Conservation (phyloP, 2,888 invertebrate genomes). For the Andrena bucephala region DNA sequence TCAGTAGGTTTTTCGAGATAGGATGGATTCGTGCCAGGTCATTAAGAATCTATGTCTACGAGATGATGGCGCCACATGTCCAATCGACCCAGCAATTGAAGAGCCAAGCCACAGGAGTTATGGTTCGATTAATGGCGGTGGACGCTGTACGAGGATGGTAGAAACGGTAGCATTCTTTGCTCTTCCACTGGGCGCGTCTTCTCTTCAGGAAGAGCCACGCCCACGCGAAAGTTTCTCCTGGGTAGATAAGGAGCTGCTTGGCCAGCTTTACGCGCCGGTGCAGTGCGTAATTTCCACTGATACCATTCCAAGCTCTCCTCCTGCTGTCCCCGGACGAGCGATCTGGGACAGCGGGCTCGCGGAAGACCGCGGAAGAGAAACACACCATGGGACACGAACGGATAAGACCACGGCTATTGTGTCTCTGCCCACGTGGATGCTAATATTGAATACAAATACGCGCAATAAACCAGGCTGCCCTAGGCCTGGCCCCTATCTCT, state of each 20-base stretch:
- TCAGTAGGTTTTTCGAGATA: neutral
- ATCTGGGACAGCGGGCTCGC: slow-evolving; percentile 51
- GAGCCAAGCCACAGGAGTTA: neutral
- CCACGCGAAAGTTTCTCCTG: slow-evolving; percentile 45
- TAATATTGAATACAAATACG: slow-evolving; percentile 79
- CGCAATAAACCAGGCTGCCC: slow-evolving; percentile 74
- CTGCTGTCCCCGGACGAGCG: slow-evolving; percentile 16
- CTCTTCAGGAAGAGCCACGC: slow-evolving; percentile 23
- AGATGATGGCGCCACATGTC: slow-evolving; percentile 7
- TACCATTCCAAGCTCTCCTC: slow-evolving; percentile 45
- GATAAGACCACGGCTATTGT: slow-evolving; percentile 77
- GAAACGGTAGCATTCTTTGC: slow-evolving; percentile 41
- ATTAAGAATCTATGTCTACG: too few relatives aligned
- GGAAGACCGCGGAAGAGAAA: slow-evolving; percentile 59
- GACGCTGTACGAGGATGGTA: neutral
- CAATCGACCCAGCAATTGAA: slow-evolving; percentile 17
- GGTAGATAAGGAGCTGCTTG: slow-evolving; percentile 45
- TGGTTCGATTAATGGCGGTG: slow-evolving; percentile 17
- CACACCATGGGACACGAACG: slow-evolving; percentile 63
- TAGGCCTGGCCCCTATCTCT: slow-evolving; percentile 63
- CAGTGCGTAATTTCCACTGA: slow-evolving; percentile 63
- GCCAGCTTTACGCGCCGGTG: slow-evolving; percentile 49
- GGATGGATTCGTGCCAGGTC: neutral
- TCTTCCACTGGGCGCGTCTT: slow-evolving; percentile 14
- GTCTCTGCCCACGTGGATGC: slow-evolving; percentile 80